Evolutionary conservation across 1,140 invertebrate genomes (phyloP).

Genomic region (Lordiphosa clarofinis): DNA sequence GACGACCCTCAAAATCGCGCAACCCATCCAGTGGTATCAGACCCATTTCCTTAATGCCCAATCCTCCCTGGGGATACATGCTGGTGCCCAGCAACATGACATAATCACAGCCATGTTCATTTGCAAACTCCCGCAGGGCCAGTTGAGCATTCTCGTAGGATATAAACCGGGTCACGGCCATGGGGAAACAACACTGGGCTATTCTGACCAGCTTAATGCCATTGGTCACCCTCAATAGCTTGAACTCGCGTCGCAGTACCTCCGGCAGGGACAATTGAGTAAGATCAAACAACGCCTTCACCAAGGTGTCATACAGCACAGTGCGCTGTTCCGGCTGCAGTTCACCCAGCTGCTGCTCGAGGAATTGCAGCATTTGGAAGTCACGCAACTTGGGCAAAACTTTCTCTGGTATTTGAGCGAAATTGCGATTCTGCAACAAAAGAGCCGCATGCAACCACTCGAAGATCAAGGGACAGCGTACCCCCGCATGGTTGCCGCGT

Average conservation of each 20-base stretch:
- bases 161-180: slow-evolving; percentile 81
- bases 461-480: slow-evolving; percentile 44
- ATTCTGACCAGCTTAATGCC: slow-evolving; percentile 83
- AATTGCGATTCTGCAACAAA: slow-evolving; percentile 86
- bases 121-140: slow-evolving; percentile 80
- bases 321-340: slow-evolving; percentile 43
- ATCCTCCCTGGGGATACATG: slow-evolving; percentile 30
- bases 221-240: slow-evolving; percentile 70
- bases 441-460: slow-evolving; percentile 83
- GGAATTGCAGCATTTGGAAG: slow-evolving; percentile 17
- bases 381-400: slow-evolving; percentile 80
- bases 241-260: slow-evolving; percentile 81
- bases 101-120: slow-evolving; percentile 68
- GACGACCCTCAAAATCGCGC: slow-evolving; percentile 76
- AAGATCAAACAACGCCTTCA: slow-evolving; percentile 82
- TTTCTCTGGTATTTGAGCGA: slow-evolving; percentile 81
- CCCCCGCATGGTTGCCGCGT: slow-evolving; percentile 38
- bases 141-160: slow-evolving; percentile 72
- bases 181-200: slow-evolving; percentile 81
- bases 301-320: slow-evolving; percentile 80
- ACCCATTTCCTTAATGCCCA: slow-evolving; percentile 27
- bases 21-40: slow-evolving; percentile 34
- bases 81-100: slow-evolving; percentile 80
- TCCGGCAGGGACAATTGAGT: slow-evolving; percentile 77
- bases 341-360: slow-evolving; percentile 80